Evolutionary conservation across 2,797 vertebrate species (phyloP).

Genomic region (Alectoris magna): DNA sequence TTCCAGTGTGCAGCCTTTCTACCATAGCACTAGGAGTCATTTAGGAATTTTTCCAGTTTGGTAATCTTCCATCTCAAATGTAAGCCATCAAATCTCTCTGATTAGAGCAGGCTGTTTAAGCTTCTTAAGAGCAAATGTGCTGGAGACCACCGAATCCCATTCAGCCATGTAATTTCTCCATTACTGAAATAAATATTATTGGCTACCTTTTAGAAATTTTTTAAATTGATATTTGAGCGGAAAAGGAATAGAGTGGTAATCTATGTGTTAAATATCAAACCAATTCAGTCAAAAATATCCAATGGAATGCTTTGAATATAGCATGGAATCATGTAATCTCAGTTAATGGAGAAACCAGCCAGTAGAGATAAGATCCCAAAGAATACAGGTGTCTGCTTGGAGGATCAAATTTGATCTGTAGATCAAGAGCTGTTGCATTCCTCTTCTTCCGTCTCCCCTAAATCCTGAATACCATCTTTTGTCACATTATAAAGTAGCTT

Average conservation of each 20-base stretch:
- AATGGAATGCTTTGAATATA: not conserved
- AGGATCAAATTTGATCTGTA: not conserved
- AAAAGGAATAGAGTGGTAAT: not conserved
- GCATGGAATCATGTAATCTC: not conserved
- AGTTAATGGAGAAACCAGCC: not conserved
- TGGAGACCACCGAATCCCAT: not conserved
- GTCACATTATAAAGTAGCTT: not conserved
- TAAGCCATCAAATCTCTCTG: constrained; percentile 13
- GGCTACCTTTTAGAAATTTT: not conserved
- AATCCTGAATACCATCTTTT: not conserved
- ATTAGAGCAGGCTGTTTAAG: constrained; percentile 21
- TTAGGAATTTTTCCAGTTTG: constrained; percentile 40
- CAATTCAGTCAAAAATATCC: not conserved
- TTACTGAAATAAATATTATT: not conserved
- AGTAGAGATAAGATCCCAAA: not conserved
- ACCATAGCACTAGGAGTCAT: not conserved
- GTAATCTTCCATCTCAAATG: constrained; percentile 25
- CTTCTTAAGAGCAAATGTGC: not conserved
- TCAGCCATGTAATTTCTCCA: not conserved
- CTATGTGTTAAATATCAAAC: not conserved
- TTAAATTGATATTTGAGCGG: not conserved
- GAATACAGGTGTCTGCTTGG: not conserved
- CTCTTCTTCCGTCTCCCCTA: not conserved
- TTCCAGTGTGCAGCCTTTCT: constrained; percentile 11
- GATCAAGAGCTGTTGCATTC: not conserved